Conservation (phyloP, 2,113 vertebrate genomes). For the Prionailurus viverrinus region DNA sequence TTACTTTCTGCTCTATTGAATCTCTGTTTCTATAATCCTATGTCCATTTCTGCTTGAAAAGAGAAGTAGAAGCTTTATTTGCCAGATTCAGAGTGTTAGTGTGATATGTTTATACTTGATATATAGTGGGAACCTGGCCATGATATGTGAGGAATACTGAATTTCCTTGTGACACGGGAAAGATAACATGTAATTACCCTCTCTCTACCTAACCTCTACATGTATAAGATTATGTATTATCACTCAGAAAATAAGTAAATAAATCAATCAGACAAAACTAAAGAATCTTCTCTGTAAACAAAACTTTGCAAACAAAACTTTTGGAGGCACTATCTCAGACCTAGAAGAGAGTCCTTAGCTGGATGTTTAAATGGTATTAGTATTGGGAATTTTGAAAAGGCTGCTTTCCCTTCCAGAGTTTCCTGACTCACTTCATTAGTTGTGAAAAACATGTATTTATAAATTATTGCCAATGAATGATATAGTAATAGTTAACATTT, state of each 20-base stretch:
- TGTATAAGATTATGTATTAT: background rate
- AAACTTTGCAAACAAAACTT: background rate
- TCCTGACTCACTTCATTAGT: background rate
- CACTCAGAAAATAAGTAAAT: background rate
- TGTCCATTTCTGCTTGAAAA: slow-evolving; percentile 18
- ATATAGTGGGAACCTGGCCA: background rate
- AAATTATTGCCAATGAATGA: background rate
- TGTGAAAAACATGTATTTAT: background rate
- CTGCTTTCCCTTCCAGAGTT: background rate
- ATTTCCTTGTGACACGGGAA: background rate
- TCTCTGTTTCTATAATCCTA: background rate
- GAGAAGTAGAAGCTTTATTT: slow-evolving; percentile 1
- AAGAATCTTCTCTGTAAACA: background rate
- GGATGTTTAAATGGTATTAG: background rate
- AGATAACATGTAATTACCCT: background rate
- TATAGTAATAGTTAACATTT: background rate
- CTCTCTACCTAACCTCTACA: background rate
- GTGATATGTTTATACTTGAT: background rate
- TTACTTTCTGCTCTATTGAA: background rate
- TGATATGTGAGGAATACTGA: background rate
- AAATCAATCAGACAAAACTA: background rate
- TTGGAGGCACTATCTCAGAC: background rate
- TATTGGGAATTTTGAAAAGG: background rate
- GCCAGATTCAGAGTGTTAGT: background rate
- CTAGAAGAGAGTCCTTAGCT: background rate